Base-by-base conservation (phyloP, 2,113 vertebrate genomes). In the Gracilinanus agilis region DNA sequence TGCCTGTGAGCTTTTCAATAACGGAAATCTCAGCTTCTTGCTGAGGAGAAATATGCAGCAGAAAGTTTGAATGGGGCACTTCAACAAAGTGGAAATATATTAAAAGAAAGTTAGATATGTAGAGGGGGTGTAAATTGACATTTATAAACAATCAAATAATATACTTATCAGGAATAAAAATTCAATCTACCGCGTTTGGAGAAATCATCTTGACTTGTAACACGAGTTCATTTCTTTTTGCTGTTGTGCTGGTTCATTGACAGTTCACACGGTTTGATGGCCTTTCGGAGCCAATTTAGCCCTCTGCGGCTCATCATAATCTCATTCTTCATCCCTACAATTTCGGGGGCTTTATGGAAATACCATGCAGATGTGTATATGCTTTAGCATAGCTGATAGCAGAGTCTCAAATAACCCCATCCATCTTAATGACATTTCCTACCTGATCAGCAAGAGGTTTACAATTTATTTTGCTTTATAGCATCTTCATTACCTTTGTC, bases 291-390 rank as follows among this genome's bases (percentile, higher is more conserved):
- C 95, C 90, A 94, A 1, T 91, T 96, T 83, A 97, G 96, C 93
- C 96, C 94, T 97, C 93, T 97, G 97, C 93, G 93, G 53, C 95
- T 97, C 94, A 55, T 96, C 49, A 25, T 94, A 96, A 97, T 95
- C 97, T 97, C 95, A 91, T 96, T 90, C 95, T 96, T 98, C 96
- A 98, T 96, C 96, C 96, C 88, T 94, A 94, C 54, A 88, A 83
- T 97, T 98, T 95, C 94, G 88, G 95, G 94, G 96, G 96, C 96
- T 98, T 98, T 97, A 92, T 98, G 97, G 98, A 98, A 98, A 97
- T 96, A 67, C 44, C 94, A 92, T 96, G 95, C 94, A 94, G 95
- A 96, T 95, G 91, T 95, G 91, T 24, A 40, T 93, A 94, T 96
- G 94, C 97, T 96, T 97, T 88, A 94, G 92, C 29, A 92, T 8